Evolutionary conservation across 2,797 vertebrate species (phyloP).

Genomic region (Syngnathus rostellatus): DNA sequence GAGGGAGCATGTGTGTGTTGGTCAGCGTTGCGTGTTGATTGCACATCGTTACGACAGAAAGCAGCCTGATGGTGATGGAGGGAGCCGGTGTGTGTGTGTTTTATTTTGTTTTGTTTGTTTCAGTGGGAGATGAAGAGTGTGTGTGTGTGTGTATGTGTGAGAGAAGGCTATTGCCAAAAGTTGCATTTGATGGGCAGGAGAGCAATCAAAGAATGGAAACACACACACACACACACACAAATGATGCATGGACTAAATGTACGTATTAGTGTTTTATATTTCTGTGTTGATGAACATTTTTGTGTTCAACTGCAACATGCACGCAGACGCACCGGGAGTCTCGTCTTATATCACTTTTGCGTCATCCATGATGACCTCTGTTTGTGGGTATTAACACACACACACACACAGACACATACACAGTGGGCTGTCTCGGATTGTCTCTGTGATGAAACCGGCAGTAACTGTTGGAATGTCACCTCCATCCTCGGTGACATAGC

Average conservation of each 20-base stretch:
- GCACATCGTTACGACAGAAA: conserved; percentile 72
- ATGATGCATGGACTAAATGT: not conserved
- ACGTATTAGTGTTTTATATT: not conserved
- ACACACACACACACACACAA: not conserved
- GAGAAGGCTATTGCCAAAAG: conserved; percentile 54
- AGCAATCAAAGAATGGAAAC: conserved; percentile 28
- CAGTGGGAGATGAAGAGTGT: conserved; percentile 33
- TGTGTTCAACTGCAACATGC: conserved; percentile 14
- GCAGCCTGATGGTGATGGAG: conserved; percentile 56
- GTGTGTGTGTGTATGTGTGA: conserved; percentile 15
- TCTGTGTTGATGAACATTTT: not conserved
- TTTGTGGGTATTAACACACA: conserved; percentile 12
- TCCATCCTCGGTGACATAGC: conserved; percentile 39
- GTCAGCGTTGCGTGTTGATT: conserved; percentile 72
- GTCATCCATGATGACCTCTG: conserved; percentile 48
- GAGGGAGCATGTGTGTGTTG: conserved; percentile 40
- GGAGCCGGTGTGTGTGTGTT: conserved; percentile 36
- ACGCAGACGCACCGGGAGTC: conserved; percentile 23
- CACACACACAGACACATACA: conserved; percentile 16
- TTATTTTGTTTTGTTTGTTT: conserved; percentile 61
- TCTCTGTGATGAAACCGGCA: conserved; percentile 68
- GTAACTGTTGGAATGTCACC: conserved; percentile 67
- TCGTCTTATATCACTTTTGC: conserved; percentile 47
- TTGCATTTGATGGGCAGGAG: conserved; percentile 59
- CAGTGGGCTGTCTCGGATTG: conserved; percentile 50